A percentile compares a stretch with the other conserved stretches of the same genome.
phyloP scores from a whole-genome alignment of 1,140 invertebrate species.

The Bicyclus anynana region DNA sequence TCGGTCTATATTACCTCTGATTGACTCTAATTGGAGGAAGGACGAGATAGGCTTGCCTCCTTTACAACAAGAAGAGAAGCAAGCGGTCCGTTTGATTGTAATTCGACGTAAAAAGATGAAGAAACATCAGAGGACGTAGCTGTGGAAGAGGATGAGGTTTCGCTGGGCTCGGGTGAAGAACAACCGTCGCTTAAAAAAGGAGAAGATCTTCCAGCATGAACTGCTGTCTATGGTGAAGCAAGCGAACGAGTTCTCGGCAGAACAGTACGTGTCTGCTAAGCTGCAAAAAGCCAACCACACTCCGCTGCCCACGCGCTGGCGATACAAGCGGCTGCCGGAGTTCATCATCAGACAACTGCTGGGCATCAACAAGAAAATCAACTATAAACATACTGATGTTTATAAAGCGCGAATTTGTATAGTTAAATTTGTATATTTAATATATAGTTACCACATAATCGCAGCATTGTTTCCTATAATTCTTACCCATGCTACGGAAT shows the following conservation, averaged over 20 bases:
- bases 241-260: conserved; percentile 86
- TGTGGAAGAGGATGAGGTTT: conserved; percentile 87
- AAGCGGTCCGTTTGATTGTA: conserved; percentile 85
- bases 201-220: conserved; percentile 86
- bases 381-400: conserved; percentile 68
- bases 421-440: no score
- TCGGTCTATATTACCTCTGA: conserved; percentile 59
- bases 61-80: conserved; percentile 73
- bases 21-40: conserved; percentile 58
- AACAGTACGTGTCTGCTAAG: conserved; percentile 82
- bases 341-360: conserved; percentile 79
- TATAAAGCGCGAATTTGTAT: conserved; percentile 52
- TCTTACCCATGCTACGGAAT: not conserved
- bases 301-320: conserved; percentile 80
- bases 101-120: conserved; percentile 91
- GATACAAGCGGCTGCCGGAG: conserved; percentile 81
- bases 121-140: conserved; percentile 88
- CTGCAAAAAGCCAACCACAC: conserved; percentile 80
- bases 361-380: conserved; percentile 71
- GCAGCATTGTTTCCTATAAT: not conserved
- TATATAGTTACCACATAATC: not conserved
- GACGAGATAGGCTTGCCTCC: conserved; percentile 64
- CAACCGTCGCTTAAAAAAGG: conserved; percentile 83
- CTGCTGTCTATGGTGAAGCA: conserved; percentile 83
- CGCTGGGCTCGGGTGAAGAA: conserved; percentile 84